These are phyloP conservation scores for Thermophis baileyi DNA, from an alignment of 2,113 vertebrate species.

Conservation along the genomic window DNA sequence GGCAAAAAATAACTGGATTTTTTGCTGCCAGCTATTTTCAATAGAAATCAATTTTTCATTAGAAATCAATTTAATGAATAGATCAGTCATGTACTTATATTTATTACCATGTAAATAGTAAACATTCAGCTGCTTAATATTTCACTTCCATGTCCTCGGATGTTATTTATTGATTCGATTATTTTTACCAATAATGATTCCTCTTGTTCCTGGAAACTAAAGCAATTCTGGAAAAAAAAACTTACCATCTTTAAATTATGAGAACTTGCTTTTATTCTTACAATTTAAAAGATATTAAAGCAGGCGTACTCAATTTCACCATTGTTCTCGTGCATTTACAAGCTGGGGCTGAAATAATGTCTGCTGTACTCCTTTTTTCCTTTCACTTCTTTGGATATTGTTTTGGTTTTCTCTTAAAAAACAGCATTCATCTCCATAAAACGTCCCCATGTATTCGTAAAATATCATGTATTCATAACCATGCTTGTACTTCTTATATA, in stretches of 20 bases:
- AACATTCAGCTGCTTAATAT: background rate
- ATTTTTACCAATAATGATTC: background rate
- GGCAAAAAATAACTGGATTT: background rate
- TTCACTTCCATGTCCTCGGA: background rate
- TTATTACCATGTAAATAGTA: background rate
- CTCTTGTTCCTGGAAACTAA: background rate
- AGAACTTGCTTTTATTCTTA: background rate
- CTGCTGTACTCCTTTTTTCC: background rate
- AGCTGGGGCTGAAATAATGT: background rate
- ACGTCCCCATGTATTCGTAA: too few species aligned
- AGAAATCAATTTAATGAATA: background rate
- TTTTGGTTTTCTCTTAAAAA: background rate
- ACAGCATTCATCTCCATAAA: background rate
- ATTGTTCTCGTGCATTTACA: background rate
- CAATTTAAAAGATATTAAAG: background rate
- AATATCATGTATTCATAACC: too few species aligned
- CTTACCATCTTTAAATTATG: background rate
- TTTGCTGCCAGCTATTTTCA: background rate
- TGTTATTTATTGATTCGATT: background rate
- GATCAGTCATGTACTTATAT: background rate
- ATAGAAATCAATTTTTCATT: background rate
- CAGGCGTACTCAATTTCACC: background rate
- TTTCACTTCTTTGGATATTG: background rate
- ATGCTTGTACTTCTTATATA: too few species aligned
- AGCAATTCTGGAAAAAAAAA: background rate